Evolutionary conservation across 2,888 invertebrate species (phyloP), one percentile per base, ranked within the genome.

Genomic region (Eilema sororculum): DNA sequence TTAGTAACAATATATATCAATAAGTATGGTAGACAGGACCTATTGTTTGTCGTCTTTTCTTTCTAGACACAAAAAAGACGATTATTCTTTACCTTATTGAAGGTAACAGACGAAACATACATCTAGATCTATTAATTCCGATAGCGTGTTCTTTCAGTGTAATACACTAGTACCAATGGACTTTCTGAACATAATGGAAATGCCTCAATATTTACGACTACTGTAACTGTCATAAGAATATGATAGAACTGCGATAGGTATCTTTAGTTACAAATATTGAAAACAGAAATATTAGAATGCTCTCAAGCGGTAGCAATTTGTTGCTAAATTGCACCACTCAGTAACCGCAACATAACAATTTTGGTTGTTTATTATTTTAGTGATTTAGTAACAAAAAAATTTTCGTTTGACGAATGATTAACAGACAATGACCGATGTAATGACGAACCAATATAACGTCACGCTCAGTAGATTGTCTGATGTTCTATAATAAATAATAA

Each of bases 291-390:
- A 33, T 0, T n/a, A 12, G n/a, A 52, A 33, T 33, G 12, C n/a
- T 33, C n/a, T 66, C 12, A 30, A 30, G 33, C 24, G 24, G 10
- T 41, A 20, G 10, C 20, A 25, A 63, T 24, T 20, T n/a, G 25
- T 52, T 64, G 28, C 52, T 28, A 64, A 64, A 64, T 46, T 30
- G 41, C 46, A 57, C n/a, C 12, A 25, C 16, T 62, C 78, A 74
- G 75, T 78, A 78, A 62, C 59, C 30, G 58, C 65, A 59, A n/a
- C 10, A 59, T n/a, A 30, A 9, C n/a, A 59, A 59, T 28, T 20
- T 28, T n/a, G n/a, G 8, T 25, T 30, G 20, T n/a, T 22, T n/a
- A 33, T 22, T 30, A 33, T 4, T 61, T 61, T 13, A 3, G 9
- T 61, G 22, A 60, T 0, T n/a, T 20, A 30, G 60, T n/a, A 33